Base-by-base conservation (phyloP, 1,140 invertebrate genomes). In the Physella acuta region DNA sequence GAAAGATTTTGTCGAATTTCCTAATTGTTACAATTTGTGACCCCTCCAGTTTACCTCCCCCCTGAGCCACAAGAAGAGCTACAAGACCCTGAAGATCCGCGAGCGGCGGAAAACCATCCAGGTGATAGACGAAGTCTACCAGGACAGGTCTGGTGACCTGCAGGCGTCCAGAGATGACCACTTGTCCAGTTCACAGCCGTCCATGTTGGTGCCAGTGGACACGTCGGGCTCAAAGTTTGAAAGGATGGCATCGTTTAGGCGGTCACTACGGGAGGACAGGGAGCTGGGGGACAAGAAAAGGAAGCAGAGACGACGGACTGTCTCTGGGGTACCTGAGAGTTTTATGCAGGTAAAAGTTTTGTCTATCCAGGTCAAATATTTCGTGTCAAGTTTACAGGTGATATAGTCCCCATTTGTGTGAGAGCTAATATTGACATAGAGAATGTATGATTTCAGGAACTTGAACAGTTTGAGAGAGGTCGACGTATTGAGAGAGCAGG, bases 141-240 rank as follows among this genome's bases (percentile, higher is more conserved):
- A 74, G 1, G 71, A 77, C 8, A 44, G 51, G 31, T 58, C 72
- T 39, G 72, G 70, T 20, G 44, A 63, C 16, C 37, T 33, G 17
- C 66, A 5, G 68, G 65, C 33, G 61, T 68, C 1, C 59, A 76
- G 63, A 71, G 73, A 61, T 11, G 63, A 70, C 20, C 33, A 59
- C 33, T 58, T 78, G 33, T 73, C 74, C 26, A 75, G 73, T 60
- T 77, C 78, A 28, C 76, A 77, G 39, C 76, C 79, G 16, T 76
- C 80, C 0, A 71, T 78, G 24, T 37, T 78, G 30, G 76, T 83
- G 33, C 61, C 75, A 20, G 78, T 83, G 55, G 80, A 83, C 70
- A 80, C 78, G 0, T 79, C 82, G 20, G 80, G 80, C 11, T 62
- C 72, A 14, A 74, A 75, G 3, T 83, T 82, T 70, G 67, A 81